phyloP scores from a whole-genome alignment of 23 tunicate genomes.

The Trididemnum clinides region DNA sequence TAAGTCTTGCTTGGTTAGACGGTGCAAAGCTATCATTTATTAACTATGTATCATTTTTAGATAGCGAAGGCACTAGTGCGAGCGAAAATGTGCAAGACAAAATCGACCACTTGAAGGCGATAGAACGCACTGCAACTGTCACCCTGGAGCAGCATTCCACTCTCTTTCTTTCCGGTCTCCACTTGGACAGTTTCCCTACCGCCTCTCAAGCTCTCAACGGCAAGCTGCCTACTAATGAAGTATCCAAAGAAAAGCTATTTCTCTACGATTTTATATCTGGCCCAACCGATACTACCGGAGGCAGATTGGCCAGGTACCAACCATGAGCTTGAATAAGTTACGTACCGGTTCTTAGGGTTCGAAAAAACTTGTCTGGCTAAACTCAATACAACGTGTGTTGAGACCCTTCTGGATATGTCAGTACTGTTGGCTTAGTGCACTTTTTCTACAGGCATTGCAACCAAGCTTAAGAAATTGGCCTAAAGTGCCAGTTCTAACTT shows the following conservation, averaged over 20 bases:
- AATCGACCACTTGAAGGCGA: conserved; percentile 54
- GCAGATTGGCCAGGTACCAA: conserved; percentile 74
- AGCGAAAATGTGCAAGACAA: conserved; percentile 25
- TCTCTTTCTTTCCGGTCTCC: conserved; percentile 55
- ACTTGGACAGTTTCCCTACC: conserved; percentile 46
- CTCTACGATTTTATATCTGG: conserved; percentile 65
- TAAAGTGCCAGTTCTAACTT: no score
- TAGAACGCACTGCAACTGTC: conserved; percentile 60
- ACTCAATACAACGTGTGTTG: no score
- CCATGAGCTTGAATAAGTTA: no score
- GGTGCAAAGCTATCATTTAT: no score
- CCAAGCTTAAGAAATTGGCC: no score
- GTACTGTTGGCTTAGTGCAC: no score
- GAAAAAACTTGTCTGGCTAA: no score
- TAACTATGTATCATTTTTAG: not conserved
- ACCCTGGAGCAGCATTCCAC: conserved; percentile 54
- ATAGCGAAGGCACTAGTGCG: not conserved
- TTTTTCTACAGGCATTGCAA: no score
- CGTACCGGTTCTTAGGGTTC: no score
- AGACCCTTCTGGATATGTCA: no score
- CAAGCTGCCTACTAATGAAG: conserved; percentile 42
- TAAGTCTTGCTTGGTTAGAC: no score
- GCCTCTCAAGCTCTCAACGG: conserved; percentile 53
- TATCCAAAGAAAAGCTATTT: conserved; percentile 46
- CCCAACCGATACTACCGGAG: conserved; percentile 63